These are phyloP conservation scores for Cataglyphis altisquamis DNA, from an alignment of 2,888 invertebrate genomes.

Conservation along the genomic window DNA sequence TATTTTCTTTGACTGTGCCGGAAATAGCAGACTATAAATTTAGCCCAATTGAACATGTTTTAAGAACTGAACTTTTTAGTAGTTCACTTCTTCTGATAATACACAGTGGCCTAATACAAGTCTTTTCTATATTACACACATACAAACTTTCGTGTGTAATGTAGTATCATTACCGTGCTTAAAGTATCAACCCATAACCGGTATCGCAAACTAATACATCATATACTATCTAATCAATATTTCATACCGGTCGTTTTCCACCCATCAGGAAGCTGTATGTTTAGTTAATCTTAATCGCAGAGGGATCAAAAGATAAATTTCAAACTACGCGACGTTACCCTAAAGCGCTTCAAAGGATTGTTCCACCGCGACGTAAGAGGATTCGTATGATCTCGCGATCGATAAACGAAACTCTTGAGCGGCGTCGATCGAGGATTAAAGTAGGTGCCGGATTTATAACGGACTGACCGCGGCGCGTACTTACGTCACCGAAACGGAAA, in stretches of 20 bases:
- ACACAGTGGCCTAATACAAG: neutral
- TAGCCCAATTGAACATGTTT: neutral
- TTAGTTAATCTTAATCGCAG: slow-evolving; percentile 43
- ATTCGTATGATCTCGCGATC: slow-evolving; percentile 38
- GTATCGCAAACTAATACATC: slow-evolving; percentile 23
- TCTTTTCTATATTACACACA: neutral
- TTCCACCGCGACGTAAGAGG: slow-evolving; percentile 31
- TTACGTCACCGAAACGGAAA: slow-evolving; percentile 46
- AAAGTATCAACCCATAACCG: slow-evolving; percentile 41
- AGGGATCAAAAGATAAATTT: slow-evolving; percentile 41
- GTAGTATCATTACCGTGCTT: slow-evolving; percentile 43
- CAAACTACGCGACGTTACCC: slow-evolving; percentile 35
- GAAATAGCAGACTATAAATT: neutral
- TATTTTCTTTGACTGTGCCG: neutral
- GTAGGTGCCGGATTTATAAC: slow-evolving; percentile 35
- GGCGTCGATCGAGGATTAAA: slow-evolving; percentile 12
- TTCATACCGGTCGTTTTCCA: slow-evolving; percentile 39
- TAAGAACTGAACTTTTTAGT: slow-evolving; percentile 5
- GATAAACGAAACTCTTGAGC: slow-evolving; percentile 25
- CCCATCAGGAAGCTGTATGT: slow-evolving; percentile 39
- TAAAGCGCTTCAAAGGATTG: slow-evolving; percentile 28
- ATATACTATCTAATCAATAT: slow-evolving; percentile 40
- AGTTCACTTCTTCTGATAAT: slow-evolving; percentile 13
- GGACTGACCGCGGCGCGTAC: slow-evolving; percentile 18
- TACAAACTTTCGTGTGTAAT: neutral